Evolutionary conservation across 2,113 vertebrate species (phyloP).

Genomic region (Pampusana beccarii): DNA sequence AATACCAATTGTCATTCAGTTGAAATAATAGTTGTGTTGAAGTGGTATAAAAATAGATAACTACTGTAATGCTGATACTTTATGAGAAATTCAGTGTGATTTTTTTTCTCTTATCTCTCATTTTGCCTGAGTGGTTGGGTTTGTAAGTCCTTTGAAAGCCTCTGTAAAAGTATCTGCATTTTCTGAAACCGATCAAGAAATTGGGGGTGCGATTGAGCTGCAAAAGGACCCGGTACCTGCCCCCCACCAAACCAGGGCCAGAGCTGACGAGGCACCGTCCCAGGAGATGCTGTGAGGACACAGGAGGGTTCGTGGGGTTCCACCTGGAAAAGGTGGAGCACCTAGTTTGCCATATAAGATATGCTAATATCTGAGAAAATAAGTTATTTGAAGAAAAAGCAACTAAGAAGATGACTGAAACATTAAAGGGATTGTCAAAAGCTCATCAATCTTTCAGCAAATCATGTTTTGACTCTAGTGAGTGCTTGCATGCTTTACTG

Average conservation of each 20-base stretch:
- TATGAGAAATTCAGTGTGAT: not conserved
- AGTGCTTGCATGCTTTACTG: not conserved
- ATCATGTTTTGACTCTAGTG: accelerated
- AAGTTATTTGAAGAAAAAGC: not conserved
- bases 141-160: not conserved
- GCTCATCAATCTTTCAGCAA: not conserved
- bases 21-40: not conserved
- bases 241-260: not conserved
- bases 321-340: not conserved
- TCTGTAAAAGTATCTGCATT: not conserved
- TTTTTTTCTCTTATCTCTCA: not conserved
- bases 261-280: accelerated
- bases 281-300: not conserved
- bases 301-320: not conserved
- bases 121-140: not conserved
- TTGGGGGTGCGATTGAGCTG: accelerated
- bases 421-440: not conserved
- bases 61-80: not conserved
- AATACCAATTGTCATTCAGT: not conserved
- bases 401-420: not conserved
- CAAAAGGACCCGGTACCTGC: not conserved
- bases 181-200: not conserved
- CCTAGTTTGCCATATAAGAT: accelerated
- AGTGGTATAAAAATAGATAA: not conserved
- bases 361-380: no score